Conservation (phyloP, 2,797 vertebrate species). For the Percopsis omiscomaycus region DNA sequence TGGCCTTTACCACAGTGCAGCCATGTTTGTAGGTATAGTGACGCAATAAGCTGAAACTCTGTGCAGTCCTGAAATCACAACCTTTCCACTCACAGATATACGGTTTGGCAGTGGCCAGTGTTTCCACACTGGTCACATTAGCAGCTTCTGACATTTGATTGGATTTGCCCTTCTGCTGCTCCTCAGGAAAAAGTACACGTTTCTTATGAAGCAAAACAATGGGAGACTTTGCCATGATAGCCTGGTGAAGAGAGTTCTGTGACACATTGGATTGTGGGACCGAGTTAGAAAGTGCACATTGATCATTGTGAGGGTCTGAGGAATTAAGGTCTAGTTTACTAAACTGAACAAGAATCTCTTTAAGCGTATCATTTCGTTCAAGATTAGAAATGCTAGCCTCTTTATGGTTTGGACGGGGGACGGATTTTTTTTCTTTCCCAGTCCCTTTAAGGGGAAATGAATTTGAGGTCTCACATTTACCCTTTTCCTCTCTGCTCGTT, state of each 20-base stretch:
- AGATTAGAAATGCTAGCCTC: conserved; percentile 49
- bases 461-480: conserved; percentile 49
- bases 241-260: conserved; percentile 72
- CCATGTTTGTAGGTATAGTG: conserved; percentile 91
- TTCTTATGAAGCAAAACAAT: conserved; percentile 60
- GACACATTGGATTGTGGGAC: conserved; percentile 65
- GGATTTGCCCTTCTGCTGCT: conserved; percentile 15
- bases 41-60: conserved; percentile 86
- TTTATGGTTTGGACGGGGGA: conserved; percentile 27
- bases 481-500: conserved; percentile 65
- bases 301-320: conserved; percentile 42
- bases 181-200: conserved; percentile 24
- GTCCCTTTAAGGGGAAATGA: conserved; percentile 28
- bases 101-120: conserved; percentile 84
- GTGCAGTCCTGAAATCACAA: conserved; percentile 87
- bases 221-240: conserved; percentile 74
- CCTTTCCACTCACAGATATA: conserved; percentile 86
- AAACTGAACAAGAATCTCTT: conserved; percentile 86
- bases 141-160: conserved; percentile 12
- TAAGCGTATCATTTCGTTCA: conserved; percentile 76
- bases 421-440: conserved; percentile 47
- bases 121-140: conserved; percentile 56
- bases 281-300: conserved; percentile 63
- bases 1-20: conserved; percentile 84
- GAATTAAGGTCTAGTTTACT: conserved; percentile 88